A percentile compares a stretch with the other conserved stretches of the same genome.
Conservation (phyloP, 64 coral and sea anemone species). For the Porites australiensis region DNA sequence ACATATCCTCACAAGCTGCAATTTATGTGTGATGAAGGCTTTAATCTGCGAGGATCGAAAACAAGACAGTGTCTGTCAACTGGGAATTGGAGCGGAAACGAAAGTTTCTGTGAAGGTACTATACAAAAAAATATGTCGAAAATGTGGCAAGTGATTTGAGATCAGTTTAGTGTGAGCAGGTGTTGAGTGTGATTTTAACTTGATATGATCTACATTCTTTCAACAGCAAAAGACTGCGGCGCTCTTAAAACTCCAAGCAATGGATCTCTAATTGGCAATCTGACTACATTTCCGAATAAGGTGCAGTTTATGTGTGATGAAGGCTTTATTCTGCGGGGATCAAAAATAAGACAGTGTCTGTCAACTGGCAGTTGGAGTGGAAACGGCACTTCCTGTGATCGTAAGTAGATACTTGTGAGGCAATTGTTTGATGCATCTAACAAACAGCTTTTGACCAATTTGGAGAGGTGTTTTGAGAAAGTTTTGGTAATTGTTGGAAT, state of each 20-base stretch:
- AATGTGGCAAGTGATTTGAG: neutral
- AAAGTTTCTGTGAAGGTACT: constrained; percentile 54
- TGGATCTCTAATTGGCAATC: constrained; percentile 46
- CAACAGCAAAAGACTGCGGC: constrained; percentile 2
- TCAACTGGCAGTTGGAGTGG: constrained; percentile 37
- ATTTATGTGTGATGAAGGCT: constrained; percentile 72
- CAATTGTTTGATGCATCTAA: too few relatives aligned
- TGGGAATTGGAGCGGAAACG: constrained; percentile 45
- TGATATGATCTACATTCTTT: too few relatives aligned
- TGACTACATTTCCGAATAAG: constrained; percentile 46
- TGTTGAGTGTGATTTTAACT: too few relatives aligned
- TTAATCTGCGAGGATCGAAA: constrained; percentile 42
- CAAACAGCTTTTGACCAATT: neutral
- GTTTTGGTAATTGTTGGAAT: neutral
- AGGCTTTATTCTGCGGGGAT: constrained; percentile 59
- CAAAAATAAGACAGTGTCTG: neutral
- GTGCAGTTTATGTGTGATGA: constrained; percentile 50
- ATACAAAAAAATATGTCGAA: neutral
- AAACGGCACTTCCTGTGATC: constrained; percentile 20
- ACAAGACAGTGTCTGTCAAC: constrained; percentile 49
- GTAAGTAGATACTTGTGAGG: neutral
- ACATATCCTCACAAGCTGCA: constrained; percentile 59
- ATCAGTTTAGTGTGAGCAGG: neutral
- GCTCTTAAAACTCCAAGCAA: constrained; percentile 12
- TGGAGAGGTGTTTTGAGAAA: neutral